Evolutionary conservation across 2,797 vertebrate species (phyloP).

Genomic region (Tragopan temminckii): DNA sequence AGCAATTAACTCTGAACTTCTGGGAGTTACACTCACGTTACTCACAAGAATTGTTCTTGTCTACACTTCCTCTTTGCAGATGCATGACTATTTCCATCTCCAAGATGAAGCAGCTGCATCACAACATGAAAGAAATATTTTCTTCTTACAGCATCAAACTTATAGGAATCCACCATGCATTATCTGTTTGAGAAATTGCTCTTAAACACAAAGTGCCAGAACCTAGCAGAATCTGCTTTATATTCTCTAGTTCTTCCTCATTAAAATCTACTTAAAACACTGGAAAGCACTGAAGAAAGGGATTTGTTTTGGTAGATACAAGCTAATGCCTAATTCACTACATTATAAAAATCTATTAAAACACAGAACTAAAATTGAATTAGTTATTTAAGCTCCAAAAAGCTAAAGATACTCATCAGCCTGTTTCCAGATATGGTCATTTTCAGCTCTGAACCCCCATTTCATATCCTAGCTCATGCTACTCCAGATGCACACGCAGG

Average conservation of each 20-base stretch:
- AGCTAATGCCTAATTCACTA: not conserved
- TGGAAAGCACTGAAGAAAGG: not conserved
- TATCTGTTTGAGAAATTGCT: not conserved
- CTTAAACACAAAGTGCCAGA: not conserved
- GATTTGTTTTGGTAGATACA: not conserved
- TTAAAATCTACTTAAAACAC: not conserved
- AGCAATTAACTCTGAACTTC: not conserved
- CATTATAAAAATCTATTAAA: constrained; percentile 1
- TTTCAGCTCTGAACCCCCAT: not conserved
- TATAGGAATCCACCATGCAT: not conserved
- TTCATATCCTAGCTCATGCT: not conserved
- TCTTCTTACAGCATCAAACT: not conserved
- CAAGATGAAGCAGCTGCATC: not conserved
- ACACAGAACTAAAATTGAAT: not conserved
- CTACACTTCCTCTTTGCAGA: not conserved
- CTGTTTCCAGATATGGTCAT: not conserved
- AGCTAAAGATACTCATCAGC: not conserved
- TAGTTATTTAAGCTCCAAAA: constrained; percentile 13
- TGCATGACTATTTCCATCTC: not conserved
- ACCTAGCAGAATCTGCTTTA: not conserved
- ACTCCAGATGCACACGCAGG: not conserved
- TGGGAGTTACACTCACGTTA: not conserved
- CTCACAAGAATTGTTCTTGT: not conserved
- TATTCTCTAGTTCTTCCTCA: not conserved
- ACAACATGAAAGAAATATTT: not conserved